Base-by-base conservation (phyloP, 2,113 vertebrate genomes). In the Montifringilla adamsi region DNA sequence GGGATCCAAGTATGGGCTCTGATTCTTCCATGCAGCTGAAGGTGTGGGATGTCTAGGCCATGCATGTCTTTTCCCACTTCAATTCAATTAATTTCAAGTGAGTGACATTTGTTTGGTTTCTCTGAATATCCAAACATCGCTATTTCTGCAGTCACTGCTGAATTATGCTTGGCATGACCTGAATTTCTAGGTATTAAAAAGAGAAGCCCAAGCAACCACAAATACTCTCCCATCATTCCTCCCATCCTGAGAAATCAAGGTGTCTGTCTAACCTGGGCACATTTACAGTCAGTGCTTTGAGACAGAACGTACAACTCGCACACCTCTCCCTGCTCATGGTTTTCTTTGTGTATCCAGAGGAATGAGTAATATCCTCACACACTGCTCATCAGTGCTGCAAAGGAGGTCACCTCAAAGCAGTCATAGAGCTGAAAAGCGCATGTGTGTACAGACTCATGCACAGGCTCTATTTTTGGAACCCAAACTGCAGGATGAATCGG, bases 251-350 rank as follows among this genome's bases (percentile, higher is more conserved):
- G 66, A 49, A 55, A 52, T 35, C 24, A 13, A 67, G 27, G 41
- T 41, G 17, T 53, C 64, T 58, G 68, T 75, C 43, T 52, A 77
- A 69, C n/a, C 33, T 15, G 9, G 59, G 28, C 58, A 72, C 16
- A 10, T 23, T 53, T 52, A 75, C 15, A 67, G 41, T 28, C 58
- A 55, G 3, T 28, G 35, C 59, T 60, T 37, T 69, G 62, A 82
- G 62, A 68, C 27, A 14, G 44, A 37, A 41, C 4, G 22, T 1
- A 28, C 0, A 21, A 49, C n/a, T 22, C 0, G 0, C 30, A 69
- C 0, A 1, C 18, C 41, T 68, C 58, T 58, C n/a, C 30, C 78
- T 66, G 26, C 49, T 60, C 10, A 7, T 2, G 58, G 26, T 44
- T 74, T 53, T 41, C 16, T 15, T 60, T 15, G 22, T 37, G 12